These are phyloP conservation scores for Dendronephthya gigantea DNA, from an alignment of 64 coral and sea anemone genomes.

Conservation along the genomic window DNA sequence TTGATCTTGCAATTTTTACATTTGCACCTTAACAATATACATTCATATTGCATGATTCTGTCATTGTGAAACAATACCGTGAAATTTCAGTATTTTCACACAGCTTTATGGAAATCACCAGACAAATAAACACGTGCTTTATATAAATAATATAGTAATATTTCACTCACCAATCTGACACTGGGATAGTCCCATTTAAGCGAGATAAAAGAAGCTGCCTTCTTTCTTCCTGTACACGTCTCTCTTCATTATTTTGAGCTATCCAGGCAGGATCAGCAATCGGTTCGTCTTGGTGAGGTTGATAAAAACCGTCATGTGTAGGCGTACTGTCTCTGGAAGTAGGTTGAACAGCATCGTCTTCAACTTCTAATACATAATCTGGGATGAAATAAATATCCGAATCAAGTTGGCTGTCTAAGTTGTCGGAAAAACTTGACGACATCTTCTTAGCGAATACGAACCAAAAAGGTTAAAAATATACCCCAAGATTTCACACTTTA, in stretches of 20 bases:
- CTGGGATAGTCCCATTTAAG: background rate
- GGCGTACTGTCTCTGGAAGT: background rate
- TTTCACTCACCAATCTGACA: background rate
- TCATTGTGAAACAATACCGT: background rate
- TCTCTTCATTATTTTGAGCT: background rate
- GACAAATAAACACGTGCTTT: background rate
- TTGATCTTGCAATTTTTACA: constrained; percentile 24
- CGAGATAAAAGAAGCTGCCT: background rate
- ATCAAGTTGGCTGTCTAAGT: background rate
- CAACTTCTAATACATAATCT: background rate
- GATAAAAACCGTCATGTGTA: background rate
- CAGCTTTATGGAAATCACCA: background rate
- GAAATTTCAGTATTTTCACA: background rate
- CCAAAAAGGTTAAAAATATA: background rate
- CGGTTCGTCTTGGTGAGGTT: constrained; percentile 16
- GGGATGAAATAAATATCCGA: background rate
- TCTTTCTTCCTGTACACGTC: background rate
- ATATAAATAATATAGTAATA: background rate
- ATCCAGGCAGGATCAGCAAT: constrained; percentile 16
- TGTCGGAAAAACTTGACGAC: constrained; percentile 14
- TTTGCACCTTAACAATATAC: constrained; percentile 23
- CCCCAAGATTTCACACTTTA: background rate
- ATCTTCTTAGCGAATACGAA: background rate
- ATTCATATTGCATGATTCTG: background rate
- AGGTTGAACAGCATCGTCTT: background rate